Evolutionary conservation across 2,797 vertebrate species (phyloP), one percentile per base, ranked within the genome.

Genomic region (Argya squamiceps): DNA sequence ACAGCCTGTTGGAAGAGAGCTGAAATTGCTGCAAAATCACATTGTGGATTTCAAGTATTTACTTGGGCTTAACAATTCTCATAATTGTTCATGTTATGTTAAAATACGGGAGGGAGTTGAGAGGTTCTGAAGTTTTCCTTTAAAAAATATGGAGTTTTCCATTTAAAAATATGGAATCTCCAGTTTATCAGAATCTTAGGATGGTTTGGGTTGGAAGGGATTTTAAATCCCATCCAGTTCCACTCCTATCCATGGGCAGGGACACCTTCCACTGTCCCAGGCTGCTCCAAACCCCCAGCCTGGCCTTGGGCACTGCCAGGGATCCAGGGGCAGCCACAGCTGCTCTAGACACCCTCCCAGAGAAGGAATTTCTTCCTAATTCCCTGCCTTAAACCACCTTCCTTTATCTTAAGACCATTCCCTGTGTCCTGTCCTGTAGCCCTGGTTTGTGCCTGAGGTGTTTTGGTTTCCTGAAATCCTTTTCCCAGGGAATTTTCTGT

Each of bases 311-410:
- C 74, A 87, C 30, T 87, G 0, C 74, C 74, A 70, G 65, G 49
- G 65, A 15, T 56, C 36, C 77, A 59, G 65, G 53, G 23, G 15
- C 71, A 76, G 46, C 44, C 69, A 1, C 71, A 76, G 82, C 53
- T 37, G 0, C 52, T 52, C 71, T 68, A 62, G 44, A 29, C 21
- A 65, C 7, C 74, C n/a, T 65, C 29, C 0, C 27, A 59, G 27
- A 2, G 2, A 50, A 58, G 0, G 3, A 26, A 59, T 88, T 65
- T 2, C 37, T 52, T 21, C n/a, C 37, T 4, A 2, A 44, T 3
- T 15, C 29, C 24, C 8, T 1, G 24, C 11, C 27, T 4, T n/a
- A 43, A 64, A 2, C 17, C 3, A 1, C 9, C 6, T 12, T 64
- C 4, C 12, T 49, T 10, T 27, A 20, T 2, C 9, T 19, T 15